phyloP scores from a whole-genome alignment of 2,113 vertebrate genomes.

The Antechinus flavipes region DNA sequence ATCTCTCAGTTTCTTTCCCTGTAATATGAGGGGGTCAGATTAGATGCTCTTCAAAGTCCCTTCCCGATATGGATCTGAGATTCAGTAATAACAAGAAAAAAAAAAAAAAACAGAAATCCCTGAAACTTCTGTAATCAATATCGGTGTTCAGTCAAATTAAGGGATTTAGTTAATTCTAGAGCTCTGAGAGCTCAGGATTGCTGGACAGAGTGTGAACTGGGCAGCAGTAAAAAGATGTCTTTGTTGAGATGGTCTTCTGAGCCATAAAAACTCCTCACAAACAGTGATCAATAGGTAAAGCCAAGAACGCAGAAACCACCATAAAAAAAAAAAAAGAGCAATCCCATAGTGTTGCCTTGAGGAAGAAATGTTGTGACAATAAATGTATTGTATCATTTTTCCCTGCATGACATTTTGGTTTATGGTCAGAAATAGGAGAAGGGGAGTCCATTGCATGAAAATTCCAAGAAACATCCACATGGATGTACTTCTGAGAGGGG shows the following conservation, averaged over 20 bases:
- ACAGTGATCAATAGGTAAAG: slow-evolving; percentile 38
- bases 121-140: not conserved
- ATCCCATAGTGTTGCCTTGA: slow-evolving; percentile 40
- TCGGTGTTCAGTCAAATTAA: slow-evolving; percentile 1
- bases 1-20: not conserved
- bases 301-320: slow-evolving; percentile 5
- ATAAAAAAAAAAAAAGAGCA: slow-evolving; percentile 19
- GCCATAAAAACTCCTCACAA: slow-evolving; percentile 33
- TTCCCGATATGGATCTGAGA: not conserved
- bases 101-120: not conserved
- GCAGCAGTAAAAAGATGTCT: not conserved
- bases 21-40: not conserved
- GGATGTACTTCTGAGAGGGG: slow-evolving; percentile 47
- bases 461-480: slow-evolving; percentile 69
- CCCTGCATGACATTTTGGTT: slow-evolving; percentile 35
- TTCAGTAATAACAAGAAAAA: not conserved
- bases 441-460: slow-evolving; percentile 54
- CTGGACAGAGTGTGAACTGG: not conserved
- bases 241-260: slow-evolving; percentile 31
- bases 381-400: slow-evolving; percentile 48
- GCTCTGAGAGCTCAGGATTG: not conserved
- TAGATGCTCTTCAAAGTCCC: not conserved
- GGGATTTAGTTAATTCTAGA: not conserved
- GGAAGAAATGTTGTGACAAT: slow-evolving; percentile 50
- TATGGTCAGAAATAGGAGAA: slow-evolving; percentile 48